Evolutionary conservation across 1,140 invertebrate species (phyloP).

Genomic region (Protaetia brevitarsis): DNA sequence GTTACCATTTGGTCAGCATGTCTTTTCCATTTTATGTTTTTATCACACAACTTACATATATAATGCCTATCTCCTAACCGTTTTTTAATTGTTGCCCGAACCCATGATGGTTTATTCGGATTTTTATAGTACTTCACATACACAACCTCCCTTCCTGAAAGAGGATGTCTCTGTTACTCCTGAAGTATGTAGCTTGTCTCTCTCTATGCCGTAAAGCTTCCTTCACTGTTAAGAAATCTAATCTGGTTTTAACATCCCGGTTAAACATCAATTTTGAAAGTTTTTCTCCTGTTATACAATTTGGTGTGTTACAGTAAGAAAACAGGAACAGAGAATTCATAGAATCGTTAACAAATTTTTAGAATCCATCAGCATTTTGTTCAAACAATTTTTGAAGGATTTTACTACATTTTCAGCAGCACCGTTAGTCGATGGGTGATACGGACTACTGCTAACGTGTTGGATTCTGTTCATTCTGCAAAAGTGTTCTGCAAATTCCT

Average conservation of each 20-base stretch:
- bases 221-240: neutral
- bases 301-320: constrained; percentile 28
- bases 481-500: constrained; percentile 28
- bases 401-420: constrained; percentile 24
- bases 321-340: constrained; percentile 32
- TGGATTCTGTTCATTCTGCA: constrained; percentile 26
- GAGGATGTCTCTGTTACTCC: constrained; percentile 26
- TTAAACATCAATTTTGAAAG: constrained; percentile 6
- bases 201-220: neutral
- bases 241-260: neutral
- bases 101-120: constrained; percentile 31
- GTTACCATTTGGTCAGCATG: neutral
- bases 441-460: constrained; percentile 1
- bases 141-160: constrained; percentile 32
- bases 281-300: constrained; percentile 31
- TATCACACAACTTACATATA: constrained; percentile 26
- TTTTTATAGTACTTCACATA: constrained; percentile 33
- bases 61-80: constrained; percentile 19
- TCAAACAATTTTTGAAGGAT: constrained; percentile 40
- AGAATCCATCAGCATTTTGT: constrained; percentile 29
- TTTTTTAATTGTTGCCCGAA: constrained; percentile 18
- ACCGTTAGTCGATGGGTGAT: constrained; percentile 26
- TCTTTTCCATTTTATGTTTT: neutral
- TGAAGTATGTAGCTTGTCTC: neutral
- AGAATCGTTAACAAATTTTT: constrained; percentile 25